These are phyloP conservation scores for Empidonax alnorum DNA, from an alignment of 2,113 vertebrate species.

Conservation along the genomic window DNA sequence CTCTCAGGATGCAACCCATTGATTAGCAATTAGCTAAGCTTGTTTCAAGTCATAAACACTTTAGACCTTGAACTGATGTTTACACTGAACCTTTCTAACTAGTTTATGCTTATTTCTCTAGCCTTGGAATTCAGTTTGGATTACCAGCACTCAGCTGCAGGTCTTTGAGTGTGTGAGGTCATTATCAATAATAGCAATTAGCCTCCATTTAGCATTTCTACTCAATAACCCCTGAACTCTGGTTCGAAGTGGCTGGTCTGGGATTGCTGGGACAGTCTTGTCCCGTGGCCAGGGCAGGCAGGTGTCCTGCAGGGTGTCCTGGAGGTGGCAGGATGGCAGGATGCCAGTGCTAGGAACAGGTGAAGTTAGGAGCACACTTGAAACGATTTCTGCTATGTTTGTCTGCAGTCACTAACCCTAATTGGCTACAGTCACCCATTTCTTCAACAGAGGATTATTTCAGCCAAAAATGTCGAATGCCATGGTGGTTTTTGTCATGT, in stretches of 20 bases:
- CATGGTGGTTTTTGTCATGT: neutral
- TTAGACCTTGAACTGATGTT: neutral
- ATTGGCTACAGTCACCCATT: neutral
- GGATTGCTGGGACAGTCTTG: neutral
- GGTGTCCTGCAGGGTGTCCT: neutral
- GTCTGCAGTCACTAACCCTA: neutral
- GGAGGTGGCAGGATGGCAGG: neutral
- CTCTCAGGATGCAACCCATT: neutral
- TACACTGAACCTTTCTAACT: neutral
- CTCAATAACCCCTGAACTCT: fast-evolving
- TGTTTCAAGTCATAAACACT: slow-evolving; percentile 24
- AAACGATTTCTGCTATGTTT: neutral
- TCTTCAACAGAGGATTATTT: neutral
- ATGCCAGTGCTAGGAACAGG: neutral
- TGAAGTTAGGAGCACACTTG: neutral
- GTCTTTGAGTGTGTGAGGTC: neutral
- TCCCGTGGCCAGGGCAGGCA: neutral
- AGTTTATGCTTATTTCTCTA: neutral
- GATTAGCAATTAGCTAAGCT: slow-evolving; percentile 38
- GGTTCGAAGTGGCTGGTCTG: neutral
- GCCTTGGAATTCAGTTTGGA: neutral
- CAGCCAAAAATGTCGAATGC: neutral
- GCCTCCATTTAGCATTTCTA: neutral
- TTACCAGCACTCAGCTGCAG: neutral
- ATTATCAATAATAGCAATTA: neutral